A percentile compares a stretch with the other conserved stretches of the same genome.
Conservation (phyloP, 2,888 invertebrate species). For the Eumacrocentrus americanus region DNA sequence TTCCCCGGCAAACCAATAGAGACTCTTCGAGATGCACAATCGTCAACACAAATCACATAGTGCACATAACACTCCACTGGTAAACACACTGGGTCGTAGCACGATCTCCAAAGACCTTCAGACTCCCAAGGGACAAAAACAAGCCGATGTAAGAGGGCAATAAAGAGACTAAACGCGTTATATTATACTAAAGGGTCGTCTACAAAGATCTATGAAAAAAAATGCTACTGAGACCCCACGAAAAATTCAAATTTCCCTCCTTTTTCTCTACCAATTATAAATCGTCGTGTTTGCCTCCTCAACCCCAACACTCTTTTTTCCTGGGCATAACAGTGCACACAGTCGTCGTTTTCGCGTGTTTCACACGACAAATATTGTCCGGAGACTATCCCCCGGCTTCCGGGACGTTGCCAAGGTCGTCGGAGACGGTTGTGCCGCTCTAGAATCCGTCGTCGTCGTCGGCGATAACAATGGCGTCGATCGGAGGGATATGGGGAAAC, state of each 20-base stretch:
- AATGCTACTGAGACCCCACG: too few relatives aligned
- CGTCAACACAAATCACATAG: slow-evolving; percentile 37
- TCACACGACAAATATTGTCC: too few relatives aligned
- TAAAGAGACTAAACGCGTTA: too few relatives aligned
- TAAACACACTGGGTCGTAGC: slow-evolving; percentile 22
- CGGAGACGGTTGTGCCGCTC: slow-evolving; percentile 2
- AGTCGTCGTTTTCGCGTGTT: neutral
- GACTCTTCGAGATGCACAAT: slow-evolving; percentile 29
- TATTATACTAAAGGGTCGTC: too few relatives aligned
- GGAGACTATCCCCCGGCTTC: neutral
- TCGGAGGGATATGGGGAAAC: slow-evolving; percentile 28
- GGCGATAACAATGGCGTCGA: slow-evolving; percentile 44
- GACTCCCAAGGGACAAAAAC: neutral
- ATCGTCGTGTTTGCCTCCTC: too few relatives aligned
- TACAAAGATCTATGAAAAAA: too few relatives aligned
- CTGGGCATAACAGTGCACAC: neutral
- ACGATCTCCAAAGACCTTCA: neutral
- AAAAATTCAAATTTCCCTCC: too few relatives aligned
- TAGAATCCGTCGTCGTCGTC: slow-evolving; percentile 21
- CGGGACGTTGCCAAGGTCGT: slow-evolving; percentile 16
- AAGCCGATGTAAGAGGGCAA: neutral
- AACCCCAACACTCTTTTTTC: too few relatives aligned
- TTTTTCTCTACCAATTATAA: neutral
- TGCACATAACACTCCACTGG: slow-evolving; percentile 36
- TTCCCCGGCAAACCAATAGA: slow-evolving; percentile 23